Evolutionary conservation across 1,140 invertebrate species (phyloP).

Genomic region (Drosophila micromelanica): DNA sequence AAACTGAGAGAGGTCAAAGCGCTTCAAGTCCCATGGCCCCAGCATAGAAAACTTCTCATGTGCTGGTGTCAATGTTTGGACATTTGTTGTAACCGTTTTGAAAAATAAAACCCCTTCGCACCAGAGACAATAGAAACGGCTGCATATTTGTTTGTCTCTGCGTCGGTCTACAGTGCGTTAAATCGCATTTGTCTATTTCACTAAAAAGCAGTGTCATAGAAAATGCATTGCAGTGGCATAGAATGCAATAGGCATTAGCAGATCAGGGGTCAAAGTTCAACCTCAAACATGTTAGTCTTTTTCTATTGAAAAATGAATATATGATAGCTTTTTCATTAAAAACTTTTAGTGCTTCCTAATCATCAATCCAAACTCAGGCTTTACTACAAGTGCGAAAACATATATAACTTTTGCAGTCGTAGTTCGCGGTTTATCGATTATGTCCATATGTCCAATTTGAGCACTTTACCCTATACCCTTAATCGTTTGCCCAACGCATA

Average conservation of each 20-base stretch:
- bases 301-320: too few relatives aligned
- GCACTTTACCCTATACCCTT: neutral
- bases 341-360: neutral
- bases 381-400: neutral
- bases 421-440: conserved; percentile 3
- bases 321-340: neutral
- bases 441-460: neutral
- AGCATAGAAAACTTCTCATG: conserved; percentile 19
- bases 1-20: conserved; percentile 55
- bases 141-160: conserved; percentile 15
- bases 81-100: conserved; percentile 52
- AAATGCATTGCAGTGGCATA: conserved; percentile 10
- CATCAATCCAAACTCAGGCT: neutral
- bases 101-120: conserved; percentile 53
- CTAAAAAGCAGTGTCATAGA: conserved; percentile 20
- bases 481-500: too few relatives aligned
- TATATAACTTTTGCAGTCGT: neutral
- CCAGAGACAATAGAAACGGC: conserved; percentile 38
- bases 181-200: conserved; percentile 38
- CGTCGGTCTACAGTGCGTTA: conserved; percentile 15
- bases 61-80: conserved; percentile 50
- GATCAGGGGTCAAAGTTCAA: neutral
- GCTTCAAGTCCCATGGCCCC: conserved; percentile 51
- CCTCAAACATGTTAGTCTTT: neutral
- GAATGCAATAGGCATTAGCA: conserved; percentile 20